Base-by-base conservation (phyloP, 2,113 vertebrate genomes). In the Gobiocypris rarus region DNA sequence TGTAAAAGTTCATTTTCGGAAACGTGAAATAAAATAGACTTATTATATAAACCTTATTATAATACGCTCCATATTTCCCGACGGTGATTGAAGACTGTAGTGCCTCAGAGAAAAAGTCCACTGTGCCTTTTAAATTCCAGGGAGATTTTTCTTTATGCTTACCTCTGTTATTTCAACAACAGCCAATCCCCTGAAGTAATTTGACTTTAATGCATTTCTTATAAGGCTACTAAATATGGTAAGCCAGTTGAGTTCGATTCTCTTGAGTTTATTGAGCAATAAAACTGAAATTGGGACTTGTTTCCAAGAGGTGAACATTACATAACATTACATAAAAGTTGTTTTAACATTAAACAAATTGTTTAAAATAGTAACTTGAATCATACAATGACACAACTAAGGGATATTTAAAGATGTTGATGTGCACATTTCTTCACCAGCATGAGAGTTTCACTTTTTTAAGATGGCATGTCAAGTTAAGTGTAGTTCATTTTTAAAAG, bases 1-100 rank as follows among this genome's bases (percentile, higher is more conserved):
- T 89, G 88, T 93, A 93, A 94, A 93, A 86, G 67, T 87, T 89
- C 59, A 86, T 89, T 92, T 91, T 91, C 89, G 90, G 91, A 93
- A 93, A 93, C 91, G 84, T 91, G 87, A 94, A 93, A 92, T 93
- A 90, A 93, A 91, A 89, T 89, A 73, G 88, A 93, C 77, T 89
- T 92, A 91, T 91, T 90, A 88, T 86, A 89, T 87, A 88, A 92
- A 91, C 91, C 80, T 81, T 87, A 48, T 11, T 22, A 83, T 90
- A 92, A 92, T 86, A 84, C 59, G 56, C 86, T 89, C 88, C 86
- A 83, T 83, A 90, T 93, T 93, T 92, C 88, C 89, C 83, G 31
- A n/a, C 34, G 63, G 87, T 85, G 88, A 88, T 86, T 85, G 89
- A 88, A 93, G 93, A 93, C 85, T 87, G 74, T 71, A 2, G 82